Evolutionary conservation across 2,797 vertebrate species (phyloP), one percentile per base, ranked within the genome.

Genomic region (Octomys mimax): DNA sequence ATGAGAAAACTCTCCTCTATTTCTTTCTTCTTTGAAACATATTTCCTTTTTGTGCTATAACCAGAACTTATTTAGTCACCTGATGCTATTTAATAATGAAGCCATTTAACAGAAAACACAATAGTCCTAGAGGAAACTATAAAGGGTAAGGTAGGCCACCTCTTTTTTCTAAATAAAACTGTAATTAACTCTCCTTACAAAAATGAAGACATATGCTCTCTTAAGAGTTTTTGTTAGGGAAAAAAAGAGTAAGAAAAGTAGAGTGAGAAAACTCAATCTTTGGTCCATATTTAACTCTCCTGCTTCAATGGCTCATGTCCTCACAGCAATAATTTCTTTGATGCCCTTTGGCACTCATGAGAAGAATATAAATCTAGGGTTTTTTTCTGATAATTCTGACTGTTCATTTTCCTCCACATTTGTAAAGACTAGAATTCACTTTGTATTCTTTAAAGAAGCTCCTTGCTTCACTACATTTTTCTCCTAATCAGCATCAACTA

Each of bases 111-210:
- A 57, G 62, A 95, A 77, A 70, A 61, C 42, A 91, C 61, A 78
- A 33, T 42, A 62, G 6, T 70, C 18, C 54, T 94, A 64, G n/a
- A 91, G 91, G 2, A 4, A 92, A 89, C 16, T 68, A 78, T 66
- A 89, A 95, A 95, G 10, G 77, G 54, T 84, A 62, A 95, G 95
- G 26, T 28, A 95, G 95, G 22, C 21, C 52, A 36, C 10, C n/a
- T 93, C 71, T 91, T 93, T 68, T 84, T 95, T 91, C 59, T 84
- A 95, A 97, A 91, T 81, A 91, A 86, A 86, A 87, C 39, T 92
- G 14, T 62, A 94, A 92, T 88, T 87, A 95, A 90, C 19, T 87
- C 61, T 87, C 79, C 42, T 24, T 39, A 87, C 59, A 91, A 86
- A 78, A 54, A 10, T 42, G 61, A 88, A 52, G n/a, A 82, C 9